Evolutionary conservation across 2,888 invertebrate genomes (phyloP).

Genomic region (Caenorhabditis sp.): DNA sequence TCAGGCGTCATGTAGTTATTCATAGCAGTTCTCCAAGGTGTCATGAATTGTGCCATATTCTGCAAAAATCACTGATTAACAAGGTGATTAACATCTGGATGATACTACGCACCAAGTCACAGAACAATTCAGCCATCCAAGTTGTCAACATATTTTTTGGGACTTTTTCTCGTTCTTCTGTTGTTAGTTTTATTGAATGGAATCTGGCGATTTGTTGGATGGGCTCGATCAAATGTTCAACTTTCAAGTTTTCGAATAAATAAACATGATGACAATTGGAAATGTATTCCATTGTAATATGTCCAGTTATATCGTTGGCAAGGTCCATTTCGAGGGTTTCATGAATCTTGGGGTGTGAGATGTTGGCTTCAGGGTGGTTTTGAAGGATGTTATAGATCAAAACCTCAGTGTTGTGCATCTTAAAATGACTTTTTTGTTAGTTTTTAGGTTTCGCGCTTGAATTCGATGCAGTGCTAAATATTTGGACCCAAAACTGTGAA

Average conservation of each 20-base stretch:
- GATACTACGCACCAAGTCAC: constrained; percentile 22
- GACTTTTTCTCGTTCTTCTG: constrained; percentile 13
- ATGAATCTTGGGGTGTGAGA: neutral
- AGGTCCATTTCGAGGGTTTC: constrained; percentile 19
- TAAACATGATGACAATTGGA: constrained; percentile 9
- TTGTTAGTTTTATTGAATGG: constrained; percentile 18
- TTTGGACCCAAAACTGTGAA: no score
- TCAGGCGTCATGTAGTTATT: neutral
- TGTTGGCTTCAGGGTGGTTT: neutral
- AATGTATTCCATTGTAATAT: constrained; percentile 31
- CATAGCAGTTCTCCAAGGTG: neutral
- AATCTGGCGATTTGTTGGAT: constrained; percentile 26
- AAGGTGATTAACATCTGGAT: no score
- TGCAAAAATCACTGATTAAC: neutral
- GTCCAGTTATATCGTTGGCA: constrained; percentile 8
- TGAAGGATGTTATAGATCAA: constrained; percentile 20
- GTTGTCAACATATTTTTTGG: constrained; percentile 13
- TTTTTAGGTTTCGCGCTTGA: no score
- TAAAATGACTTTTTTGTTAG: neutral
- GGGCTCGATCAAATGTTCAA: constrained; percentile 20
- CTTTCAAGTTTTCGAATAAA: constrained; percentile 14
- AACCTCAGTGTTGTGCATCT: constrained; percentile 32
- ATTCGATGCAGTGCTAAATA: no score
- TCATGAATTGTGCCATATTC: neutral
- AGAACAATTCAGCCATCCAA: constrained; percentile 30